Evolutionary conservation across 2,797 vertebrate species (phyloP), one percentile per base, ranked within the genome.

Genomic region (Muscicapa striata): DNA sequence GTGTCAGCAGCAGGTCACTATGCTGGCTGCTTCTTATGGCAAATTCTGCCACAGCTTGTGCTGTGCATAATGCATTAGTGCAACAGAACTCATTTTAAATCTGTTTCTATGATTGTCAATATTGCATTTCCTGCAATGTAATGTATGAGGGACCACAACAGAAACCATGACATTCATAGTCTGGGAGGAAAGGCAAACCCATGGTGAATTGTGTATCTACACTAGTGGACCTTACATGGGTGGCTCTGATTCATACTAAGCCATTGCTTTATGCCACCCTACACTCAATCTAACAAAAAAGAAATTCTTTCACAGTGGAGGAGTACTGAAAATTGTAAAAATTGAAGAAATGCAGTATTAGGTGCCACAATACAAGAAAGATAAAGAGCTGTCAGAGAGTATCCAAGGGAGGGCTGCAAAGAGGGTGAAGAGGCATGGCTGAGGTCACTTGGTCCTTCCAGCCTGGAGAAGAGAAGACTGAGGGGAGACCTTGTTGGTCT

Each of bases 221-320:
- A 34, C 15, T 36, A 49, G 40, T 5, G 26, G 18, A 59, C 27
- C 7, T 72, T 11, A 15, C 1, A 3, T 15, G 19, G 0, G 1
- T 34, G 15, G 8, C 49, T 87, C 54, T 63, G 62, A 79, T 64
- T 77, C 17, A 15, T 10, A 57, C 4, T 15, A 73, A 30, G 6
- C 8, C 20, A 16, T 11, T 48, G 22, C 19, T 86, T 73, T 40
- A 64, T 20, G 48, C 13, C 36, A 92, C 36, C 19, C 9, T 36
- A 49, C 2, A 5, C 32, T 64, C 14, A 69, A 3, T 19, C 21
- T 46, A 75, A 54, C 17, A 75, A 72, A 75, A 38, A 55, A 75
- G 23, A 79, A 64, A 48, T 19, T 64, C 72, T 15, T 84, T 9
- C 15, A 32, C 9, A n/a, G 22, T 45, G 11, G 4, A 7, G 4